Percentiles rank a stretch among this genome's conserved stretches.
phyloP scores from a whole-genome alignment of 1,140 invertebrate species.

The Hyposmocoma kahamanoa region DNA sequence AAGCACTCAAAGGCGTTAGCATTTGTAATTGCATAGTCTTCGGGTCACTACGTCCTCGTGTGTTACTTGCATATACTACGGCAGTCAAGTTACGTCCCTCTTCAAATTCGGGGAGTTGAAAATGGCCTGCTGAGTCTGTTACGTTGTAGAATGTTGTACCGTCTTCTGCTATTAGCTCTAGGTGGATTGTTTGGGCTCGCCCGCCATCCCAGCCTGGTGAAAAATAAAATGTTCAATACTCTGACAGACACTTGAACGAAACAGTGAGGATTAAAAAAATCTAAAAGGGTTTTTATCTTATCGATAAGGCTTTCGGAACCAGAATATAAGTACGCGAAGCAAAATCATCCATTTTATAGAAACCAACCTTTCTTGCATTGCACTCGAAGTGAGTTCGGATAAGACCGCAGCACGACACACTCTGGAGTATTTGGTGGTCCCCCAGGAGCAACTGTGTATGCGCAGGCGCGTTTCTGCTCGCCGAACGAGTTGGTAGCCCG shows the following conservation, averaged over 20 bases:
- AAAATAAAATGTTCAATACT: background rate
- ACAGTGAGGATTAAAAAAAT: no score
- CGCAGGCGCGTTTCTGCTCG: constrained; percentile 48
- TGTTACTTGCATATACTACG: constrained; percentile 37
- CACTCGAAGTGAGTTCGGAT: constrained; percentile 29
- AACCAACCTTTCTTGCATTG: constrained; percentile 58
- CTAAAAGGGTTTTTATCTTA: no score
- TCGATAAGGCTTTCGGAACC: no score
- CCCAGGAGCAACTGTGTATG: constrained; percentile 32
- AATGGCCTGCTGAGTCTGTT: constrained; percentile 44
- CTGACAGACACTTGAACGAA: no score
- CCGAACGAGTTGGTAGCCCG: constrained; percentile 51
- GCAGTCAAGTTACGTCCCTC: constrained; percentile 39
- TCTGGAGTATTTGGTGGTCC: constrained; percentile 37
- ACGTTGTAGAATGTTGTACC: constrained; percentile 37
- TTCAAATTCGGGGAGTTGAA: constrained; percentile 31
- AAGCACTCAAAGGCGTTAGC: constrained; percentile 31
- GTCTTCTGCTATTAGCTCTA: constrained; percentile 31
- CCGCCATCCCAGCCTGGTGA: constrained; percentile 52
- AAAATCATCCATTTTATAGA: no score
- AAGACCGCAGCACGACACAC: constrained; percentile 33
- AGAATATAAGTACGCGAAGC: no score
- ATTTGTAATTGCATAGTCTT: constrained; percentile 35
- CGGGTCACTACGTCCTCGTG: constrained; percentile 30
- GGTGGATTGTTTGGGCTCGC: constrained; percentile 34